Evolutionary conservation across 2,113 vertebrate species (phyloP), one percentile per base, ranked within the genome.

Genomic region (Syrrhaptes paradoxus): DNA sequence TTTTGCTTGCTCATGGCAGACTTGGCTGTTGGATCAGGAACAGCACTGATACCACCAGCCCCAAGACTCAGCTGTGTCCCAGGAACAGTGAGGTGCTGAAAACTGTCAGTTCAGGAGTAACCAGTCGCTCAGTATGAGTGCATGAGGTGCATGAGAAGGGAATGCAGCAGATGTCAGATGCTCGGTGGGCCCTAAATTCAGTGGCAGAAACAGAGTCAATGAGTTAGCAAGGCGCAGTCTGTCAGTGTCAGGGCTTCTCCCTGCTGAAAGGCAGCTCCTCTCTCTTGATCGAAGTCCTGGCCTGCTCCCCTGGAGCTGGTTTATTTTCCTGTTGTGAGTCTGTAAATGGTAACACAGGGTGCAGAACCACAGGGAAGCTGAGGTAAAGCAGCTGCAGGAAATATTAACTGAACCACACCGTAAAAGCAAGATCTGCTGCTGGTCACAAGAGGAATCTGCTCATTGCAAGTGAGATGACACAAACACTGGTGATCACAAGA

Each of bases 321-420:
- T 89, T 94, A 46, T 87, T 79, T 91, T 80, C 46, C 81, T 91
- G 3, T 73, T 68, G n/a, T 2, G 3, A 49, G 28, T 36, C 82
- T 92, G 61, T 71, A 88, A 90, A 75, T 38, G 75, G 19, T 52
- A 89, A 70, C 59, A 63, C 38, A 51, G 78, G 83, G 45, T 75
- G 66, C 76, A 94, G 76, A 94, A 75, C 79, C 66, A 25, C 80
- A 74, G 65, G 36, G 38, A 48, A 92, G 52, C 43, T 81, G 90
- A 86, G 55, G 74, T 46, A 80, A 93, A 95, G 82, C 62, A 95
- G 58, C 88, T 83, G 55, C 76, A 85, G 85, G 86, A 90, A 96
- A 90, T 85, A 85, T 36, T 81, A 90, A 84, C 90, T 70, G 62
- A 93, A 70, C 52, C 79, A 49, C 73, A 68, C 11, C 2, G 0